These are phyloP conservation scores for Chrysolina haemoptera DNA, from an alignment of 2,888 invertebrate genomes.

Conservation along the genomic window DNA sequence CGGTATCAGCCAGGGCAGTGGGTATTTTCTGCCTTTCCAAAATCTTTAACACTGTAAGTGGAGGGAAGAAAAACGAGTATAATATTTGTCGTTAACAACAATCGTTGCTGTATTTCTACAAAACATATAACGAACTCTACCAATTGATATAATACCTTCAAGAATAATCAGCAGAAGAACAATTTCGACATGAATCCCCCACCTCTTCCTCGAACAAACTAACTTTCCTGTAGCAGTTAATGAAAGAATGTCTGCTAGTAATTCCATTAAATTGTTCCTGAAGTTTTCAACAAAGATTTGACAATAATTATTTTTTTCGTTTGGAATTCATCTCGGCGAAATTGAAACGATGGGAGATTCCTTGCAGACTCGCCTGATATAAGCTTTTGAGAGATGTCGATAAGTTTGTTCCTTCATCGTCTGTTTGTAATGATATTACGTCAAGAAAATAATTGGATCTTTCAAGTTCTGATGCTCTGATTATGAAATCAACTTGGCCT, in stretches of 20 bases:
- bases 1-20: no score
- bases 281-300: constrained; percentile 3
- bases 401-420: not conserved
- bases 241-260: not conserved
- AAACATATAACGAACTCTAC: not conserved
- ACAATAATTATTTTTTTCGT: not conserved
- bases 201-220: no score
- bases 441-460: not conserved
- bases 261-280: not conserved
- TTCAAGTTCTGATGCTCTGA: not conserved
- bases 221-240: not conserved
- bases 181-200: not conserved
- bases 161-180: not conserved
- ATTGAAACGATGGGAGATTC: not conserved
- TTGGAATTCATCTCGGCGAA: not conserved
- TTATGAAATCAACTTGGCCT: no score
- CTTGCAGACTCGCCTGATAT: not conserved
- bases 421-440: not conserved
- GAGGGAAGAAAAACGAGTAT: no score
- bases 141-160: not conserved
- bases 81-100: no score
- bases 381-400: not conserved
- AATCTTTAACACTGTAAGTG: no score
- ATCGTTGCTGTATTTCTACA: no score
- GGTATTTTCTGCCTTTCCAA: no score